These are phyloP conservation scores for Paradoxurus hermaphroditus DNA, from an alignment of 2,113 vertebrate genomes.

Conservation along the genomic window DNA sequence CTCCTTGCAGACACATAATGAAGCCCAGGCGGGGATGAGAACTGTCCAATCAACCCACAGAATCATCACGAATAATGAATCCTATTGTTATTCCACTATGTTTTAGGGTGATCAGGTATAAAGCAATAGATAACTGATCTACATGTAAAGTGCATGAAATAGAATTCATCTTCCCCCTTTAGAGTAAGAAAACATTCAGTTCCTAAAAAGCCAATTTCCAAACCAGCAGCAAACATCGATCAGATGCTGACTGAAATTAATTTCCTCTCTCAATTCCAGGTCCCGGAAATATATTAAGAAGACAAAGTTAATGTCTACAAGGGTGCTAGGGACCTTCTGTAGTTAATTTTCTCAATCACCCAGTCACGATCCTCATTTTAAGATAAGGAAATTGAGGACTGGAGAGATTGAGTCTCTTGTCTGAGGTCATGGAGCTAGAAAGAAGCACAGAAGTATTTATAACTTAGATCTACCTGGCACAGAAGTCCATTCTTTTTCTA, in stretches of 20 bases:
- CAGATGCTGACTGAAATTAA: not conserved
- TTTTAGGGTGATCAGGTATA: not conserved
- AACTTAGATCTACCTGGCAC: not conserved
- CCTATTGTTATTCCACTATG: not conserved
- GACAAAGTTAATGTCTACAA: not conserved
- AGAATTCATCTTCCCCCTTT: not conserved
- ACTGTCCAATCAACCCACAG: not conserved
- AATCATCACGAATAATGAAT: not conserved
- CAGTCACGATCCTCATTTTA: not conserved
- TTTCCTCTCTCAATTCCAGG: not conserved
- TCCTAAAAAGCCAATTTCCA: not conserved
- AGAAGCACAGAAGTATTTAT: not conserved
- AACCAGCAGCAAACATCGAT: not conserved
- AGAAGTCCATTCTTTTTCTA: not conserved
- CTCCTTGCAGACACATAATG: accelerated
- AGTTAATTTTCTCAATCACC: not conserved
- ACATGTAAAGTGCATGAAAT: not conserved
- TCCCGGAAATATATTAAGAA: not conserved
- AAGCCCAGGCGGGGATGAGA: not conserved
- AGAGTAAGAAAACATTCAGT: not conserved
- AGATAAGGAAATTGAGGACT: not conserved
- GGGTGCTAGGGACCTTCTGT: not conserved
- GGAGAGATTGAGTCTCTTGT: not conserved
- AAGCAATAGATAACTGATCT: not conserved
- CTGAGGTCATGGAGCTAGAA: not conserved